Conservation (phyloP, 2,113 vertebrate genomes). For the Bothrops jararaca region DNA sequence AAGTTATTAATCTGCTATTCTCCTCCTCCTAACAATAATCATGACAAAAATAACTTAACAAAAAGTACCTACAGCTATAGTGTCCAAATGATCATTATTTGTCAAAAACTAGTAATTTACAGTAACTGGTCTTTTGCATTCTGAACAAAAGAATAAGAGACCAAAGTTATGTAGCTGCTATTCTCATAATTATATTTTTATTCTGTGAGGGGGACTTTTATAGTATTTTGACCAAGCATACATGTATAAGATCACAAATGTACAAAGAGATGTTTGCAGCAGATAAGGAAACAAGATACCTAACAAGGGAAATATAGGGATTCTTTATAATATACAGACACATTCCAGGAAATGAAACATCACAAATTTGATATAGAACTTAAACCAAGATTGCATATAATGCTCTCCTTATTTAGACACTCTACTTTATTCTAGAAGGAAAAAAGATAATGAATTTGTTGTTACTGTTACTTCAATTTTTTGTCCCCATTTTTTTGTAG, state of each 20-base stretch:
- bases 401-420: neutral
- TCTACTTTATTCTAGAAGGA: neutral
- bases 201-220: neutral
- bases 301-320: neutral
- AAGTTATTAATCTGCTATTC: too few species aligned
- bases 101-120: neutral
- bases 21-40: neutral
- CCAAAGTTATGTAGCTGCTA: neutral
- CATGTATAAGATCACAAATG: neutral
- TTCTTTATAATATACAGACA: neutral
- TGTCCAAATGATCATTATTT: neutral
- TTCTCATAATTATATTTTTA: neutral
- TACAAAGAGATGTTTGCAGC: neutral
- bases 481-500: neutral
- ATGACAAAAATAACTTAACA: neutral
- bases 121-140: neutral
- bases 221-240: neutral
- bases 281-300: neutral
- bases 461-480: neutral
- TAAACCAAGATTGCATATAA: neutral
- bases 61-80: neutral
- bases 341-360: neutral
- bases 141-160: neutral
- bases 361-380: neutral
- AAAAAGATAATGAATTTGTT: neutral